A percentile compares a stretch with the other conserved stretches of the same genome.
Evolutionary conservation across 2,113 vertebrate species (phyloP).

Genomic region (Leptobrachium ailaonicum): DNA sequence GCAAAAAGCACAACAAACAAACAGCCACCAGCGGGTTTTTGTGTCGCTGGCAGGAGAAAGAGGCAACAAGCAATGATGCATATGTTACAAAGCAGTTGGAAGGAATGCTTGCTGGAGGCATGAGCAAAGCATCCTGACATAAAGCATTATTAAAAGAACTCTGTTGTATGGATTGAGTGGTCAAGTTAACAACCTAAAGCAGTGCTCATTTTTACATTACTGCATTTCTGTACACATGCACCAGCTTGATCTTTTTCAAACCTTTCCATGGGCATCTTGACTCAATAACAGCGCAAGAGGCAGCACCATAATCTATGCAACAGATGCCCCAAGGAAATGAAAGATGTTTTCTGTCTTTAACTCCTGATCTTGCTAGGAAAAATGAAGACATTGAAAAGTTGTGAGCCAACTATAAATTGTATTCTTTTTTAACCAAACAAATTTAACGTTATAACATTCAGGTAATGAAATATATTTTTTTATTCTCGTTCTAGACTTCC

Average conservation of each 20-base stretch:
- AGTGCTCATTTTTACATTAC: not conserved
- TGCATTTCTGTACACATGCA: not conserved
- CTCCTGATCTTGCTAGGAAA: too few relatives aligned
- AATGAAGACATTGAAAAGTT: too few relatives aligned
- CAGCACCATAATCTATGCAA: too few relatives aligned
- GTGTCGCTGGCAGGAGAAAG: conserved; percentile 9
- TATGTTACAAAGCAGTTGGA: conserved; percentile 20
- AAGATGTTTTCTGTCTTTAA: too few relatives aligned
- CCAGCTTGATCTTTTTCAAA: not conserved
- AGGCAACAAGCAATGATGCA: not conserved
- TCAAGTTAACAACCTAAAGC: conserved; percentile 4
- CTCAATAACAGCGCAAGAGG: too few relatives aligned
- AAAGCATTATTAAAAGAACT: conserved; percentile 10
- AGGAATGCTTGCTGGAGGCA: conserved; percentile 15
- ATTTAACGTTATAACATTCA: too few relatives aligned
- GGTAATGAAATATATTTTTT: too few relatives aligned
- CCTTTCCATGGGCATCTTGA: not conserved
- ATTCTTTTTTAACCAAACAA: too few relatives aligned
- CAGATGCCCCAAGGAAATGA: too few relatives aligned
- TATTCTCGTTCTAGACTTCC: too few relatives aligned
- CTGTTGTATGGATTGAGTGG: not conserved
- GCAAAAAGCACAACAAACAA: conserved; percentile 30
- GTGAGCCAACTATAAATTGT: too few relatives aligned
- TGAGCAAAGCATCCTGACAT: conserved; percentile 18
- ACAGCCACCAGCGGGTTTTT: conserved; percentile 15